Evolutionary conservation across 1,140 invertebrate species (phyloP).

Genomic region (Drosophila lacertosa): DNA sequence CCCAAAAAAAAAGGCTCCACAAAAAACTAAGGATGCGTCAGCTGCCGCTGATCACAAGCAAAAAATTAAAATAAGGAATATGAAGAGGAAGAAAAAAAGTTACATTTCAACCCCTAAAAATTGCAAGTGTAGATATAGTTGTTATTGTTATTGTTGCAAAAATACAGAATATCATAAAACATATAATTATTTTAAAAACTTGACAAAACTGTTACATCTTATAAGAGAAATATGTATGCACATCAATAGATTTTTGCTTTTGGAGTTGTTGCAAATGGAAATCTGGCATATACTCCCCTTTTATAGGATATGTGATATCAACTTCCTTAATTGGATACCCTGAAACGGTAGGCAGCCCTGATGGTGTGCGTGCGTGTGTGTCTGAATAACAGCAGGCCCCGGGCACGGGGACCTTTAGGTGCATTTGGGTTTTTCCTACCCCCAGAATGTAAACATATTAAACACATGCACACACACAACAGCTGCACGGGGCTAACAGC

Average conservation of each 20-base stretch:
- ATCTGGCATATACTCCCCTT: background rate
- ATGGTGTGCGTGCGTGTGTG: background rate
- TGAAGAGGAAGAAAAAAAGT: slow-evolving; percentile 35
- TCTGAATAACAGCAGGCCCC: slow-evolving; percentile 14
- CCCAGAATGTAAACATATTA: slow-evolving; percentile 38
- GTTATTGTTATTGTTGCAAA: too few relatives aligned
- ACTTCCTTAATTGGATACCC: slow-evolving; percentile 24
- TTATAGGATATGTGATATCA: background rate
- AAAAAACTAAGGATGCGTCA: slow-evolving; percentile 31
- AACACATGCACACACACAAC: slow-evolving; percentile 45
- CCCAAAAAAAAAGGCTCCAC: slow-evolving; percentile 27
- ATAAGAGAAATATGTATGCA: background rate
- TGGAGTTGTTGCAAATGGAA: too few relatives aligned
- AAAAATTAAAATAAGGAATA: too few relatives aligned
- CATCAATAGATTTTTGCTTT: too few relatives aligned
- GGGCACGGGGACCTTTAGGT: slow-evolving; percentile 13
- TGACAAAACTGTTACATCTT: too few relatives aligned
- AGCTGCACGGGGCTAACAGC: slow-evolving; percentile 47
- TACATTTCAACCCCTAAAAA: slow-evolving; percentile 60
- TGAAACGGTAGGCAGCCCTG: background rate
- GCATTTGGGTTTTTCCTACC: slow-evolving; percentile 63
- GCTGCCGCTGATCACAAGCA: slow-evolving; percentile 63
- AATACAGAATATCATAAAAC: too few relatives aligned
- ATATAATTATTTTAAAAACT: too few relatives aligned
- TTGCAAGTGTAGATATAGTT: slow-evolving; percentile 12